Conservation (phyloP, 1,140 invertebrate species). For the Pseudachorutes palmiensis region DNA sequence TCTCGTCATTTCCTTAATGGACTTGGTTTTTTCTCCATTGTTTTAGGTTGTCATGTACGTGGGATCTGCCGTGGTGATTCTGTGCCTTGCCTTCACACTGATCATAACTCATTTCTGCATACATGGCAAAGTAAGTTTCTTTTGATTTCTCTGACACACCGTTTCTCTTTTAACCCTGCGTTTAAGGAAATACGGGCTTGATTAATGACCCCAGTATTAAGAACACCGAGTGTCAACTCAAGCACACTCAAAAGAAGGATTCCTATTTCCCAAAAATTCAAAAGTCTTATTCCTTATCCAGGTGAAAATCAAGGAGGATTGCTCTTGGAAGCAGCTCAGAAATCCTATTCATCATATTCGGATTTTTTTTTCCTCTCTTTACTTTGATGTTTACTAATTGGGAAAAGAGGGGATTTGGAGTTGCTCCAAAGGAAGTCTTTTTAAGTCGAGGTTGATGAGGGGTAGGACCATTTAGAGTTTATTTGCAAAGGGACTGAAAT, state of each 20-base stretch:
- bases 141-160: neutral
- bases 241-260: neutral
- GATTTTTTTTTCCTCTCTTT: neutral
- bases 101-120: constrained; percentile 39
- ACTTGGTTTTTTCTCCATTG: constrained; percentile 9
- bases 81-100: constrained; percentile 39
- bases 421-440: neutral
- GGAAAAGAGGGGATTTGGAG: neutral
- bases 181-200: neutral
- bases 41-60: constrained; percentile 37
- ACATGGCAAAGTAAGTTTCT: constrained; percentile 36
- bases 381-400: constrained; percentile 11
- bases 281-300: no score
- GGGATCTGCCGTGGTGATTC: constrained; percentile 36
- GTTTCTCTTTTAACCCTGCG: neutral
- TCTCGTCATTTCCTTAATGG: neutral
- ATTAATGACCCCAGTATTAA: neutral
- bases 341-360: constrained; percentile 6
- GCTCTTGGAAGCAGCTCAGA: no score
- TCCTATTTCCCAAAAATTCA: no score
- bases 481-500: neutral
- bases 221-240: neutral
- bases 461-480: neutral
- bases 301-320: no score
- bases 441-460: neutral